Evolutionary conservation across 1,140 invertebrate genomes (phyloP).

Genomic region (Cyclargus thomasi): DNA sequence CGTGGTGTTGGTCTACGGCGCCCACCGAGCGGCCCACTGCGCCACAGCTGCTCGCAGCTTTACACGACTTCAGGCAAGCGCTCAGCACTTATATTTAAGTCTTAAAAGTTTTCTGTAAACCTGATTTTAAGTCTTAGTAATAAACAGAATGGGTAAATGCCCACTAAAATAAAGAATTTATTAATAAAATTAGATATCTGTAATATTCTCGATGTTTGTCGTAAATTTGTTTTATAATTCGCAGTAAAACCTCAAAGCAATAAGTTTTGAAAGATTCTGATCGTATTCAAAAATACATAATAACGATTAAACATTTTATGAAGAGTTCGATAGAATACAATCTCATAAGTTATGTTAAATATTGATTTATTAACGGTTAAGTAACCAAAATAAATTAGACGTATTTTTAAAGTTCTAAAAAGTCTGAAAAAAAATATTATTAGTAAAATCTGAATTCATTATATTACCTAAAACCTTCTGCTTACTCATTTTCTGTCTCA

Average conservation of each 20-base stretch:
- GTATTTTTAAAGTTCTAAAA: not conserved
- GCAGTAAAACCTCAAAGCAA: too few relatives aligned
- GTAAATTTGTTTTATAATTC: not conserved
- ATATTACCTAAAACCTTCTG: not conserved
- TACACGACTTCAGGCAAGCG: constrained; percentile 92
- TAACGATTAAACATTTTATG: too few relatives aligned
- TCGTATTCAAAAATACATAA: too few relatives aligned
- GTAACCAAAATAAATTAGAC: too few relatives aligned
- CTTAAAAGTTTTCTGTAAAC: too few relatives aligned
- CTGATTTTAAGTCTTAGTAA: not conserved
- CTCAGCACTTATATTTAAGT: constrained; percentile 84
- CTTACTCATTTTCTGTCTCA: not conserved
- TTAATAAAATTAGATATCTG: too few relatives aligned
- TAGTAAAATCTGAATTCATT: not conserved
- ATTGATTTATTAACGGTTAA: too few relatives aligned
- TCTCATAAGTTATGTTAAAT: too few relatives aligned
- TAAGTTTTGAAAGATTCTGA: too few relatives aligned
- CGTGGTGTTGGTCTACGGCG: constrained; percentile 90
- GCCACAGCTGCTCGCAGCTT: constrained; percentile 87
- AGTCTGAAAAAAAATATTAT: not conserved
- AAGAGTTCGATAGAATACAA: too few relatives aligned
- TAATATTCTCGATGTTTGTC: not conserved
- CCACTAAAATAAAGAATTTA: not conserved
- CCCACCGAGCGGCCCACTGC: constrained; percentile 89
- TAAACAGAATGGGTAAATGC: constrained; percentile 12